Evolutionary conservation across 2,113 vertebrate genomes (phyloP), one percentile per base, ranked within the genome.

Genomic region (Stercorarius parasiticus): DNA sequence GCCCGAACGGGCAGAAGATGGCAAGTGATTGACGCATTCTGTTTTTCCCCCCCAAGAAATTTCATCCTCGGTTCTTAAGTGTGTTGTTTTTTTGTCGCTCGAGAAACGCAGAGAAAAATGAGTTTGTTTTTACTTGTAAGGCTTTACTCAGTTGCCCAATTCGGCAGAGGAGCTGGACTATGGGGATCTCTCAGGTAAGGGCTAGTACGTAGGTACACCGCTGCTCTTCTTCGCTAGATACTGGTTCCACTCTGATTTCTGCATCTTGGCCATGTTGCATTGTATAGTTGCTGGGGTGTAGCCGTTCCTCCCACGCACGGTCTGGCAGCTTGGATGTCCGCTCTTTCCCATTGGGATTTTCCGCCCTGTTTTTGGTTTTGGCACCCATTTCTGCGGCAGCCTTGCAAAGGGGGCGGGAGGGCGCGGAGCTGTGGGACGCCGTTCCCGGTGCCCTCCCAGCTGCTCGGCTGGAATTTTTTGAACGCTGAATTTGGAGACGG

Each of bases 91-190:
- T 97, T 96, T 98, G 97, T 98, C 94, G 80, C 97, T 98, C 26
- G 96, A 98, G 98, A 98, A 98, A 97, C 79, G 45, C 96, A 97
- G 97, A 98, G 94, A 97, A 98, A 98, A 98, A 97, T 76, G 92
- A 97, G 98, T 98, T 98, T 98, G 98, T 98, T 98, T 98, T 98
- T 97, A 97, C 98, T 98, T 98, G 98, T 98, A 98, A 98, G 98
- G 98, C 98, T 98, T 98, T 98, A 98, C 98, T 98, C 98, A 98
- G 98, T 98, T 98, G 98, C 98, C 98, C 97, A 98, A 98, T 98
- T 98, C 98, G 87, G 98, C 98, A 96, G 98, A 98, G 98, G 98
- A 98, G 96, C 98, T 98, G 98, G 98, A 98, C 98, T 98, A 96
- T 98, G 98, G 98, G 98, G 98, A 98, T 82, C 97, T 98, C 98